Conservation (phyloP, 1,140 invertebrate genomes). For the Calephelis nemesis region DNA sequence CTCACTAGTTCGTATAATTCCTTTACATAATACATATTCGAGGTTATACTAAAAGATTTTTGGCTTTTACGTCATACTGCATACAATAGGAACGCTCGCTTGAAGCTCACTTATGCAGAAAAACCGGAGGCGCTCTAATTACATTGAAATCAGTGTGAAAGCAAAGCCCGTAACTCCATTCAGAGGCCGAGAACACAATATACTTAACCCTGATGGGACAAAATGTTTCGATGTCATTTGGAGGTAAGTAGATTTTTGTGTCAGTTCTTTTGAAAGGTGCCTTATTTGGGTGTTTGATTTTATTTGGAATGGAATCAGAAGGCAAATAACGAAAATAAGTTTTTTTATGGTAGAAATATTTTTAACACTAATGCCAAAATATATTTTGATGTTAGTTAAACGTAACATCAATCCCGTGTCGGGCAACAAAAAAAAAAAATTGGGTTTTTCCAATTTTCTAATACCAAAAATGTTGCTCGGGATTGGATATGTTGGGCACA, state of each 20-base stretch:
- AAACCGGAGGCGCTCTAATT: conserved; percentile 58
- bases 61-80: conserved; percentile 23
- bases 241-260: conserved; percentile 31
- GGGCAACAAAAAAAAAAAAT: too few relatives aligned
- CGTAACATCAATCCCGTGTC: too few relatives aligned
- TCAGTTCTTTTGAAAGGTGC: background rate
- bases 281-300: background rate
- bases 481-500: too few relatives aligned
- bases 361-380: too few relatives aligned
- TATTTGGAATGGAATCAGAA: background rate
- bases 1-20: background rate
- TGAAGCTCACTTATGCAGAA: conserved; percentile 57
- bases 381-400: background rate
- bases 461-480: too few relatives aligned
- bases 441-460: too few relatives aligned
- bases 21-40: background rate
- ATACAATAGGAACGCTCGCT: conserved; percentile 43
- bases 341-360: too few relatives aligned
- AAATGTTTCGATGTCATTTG: conserved; percentile 35
- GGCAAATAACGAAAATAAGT: too few relatives aligned
- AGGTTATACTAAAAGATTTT: conserved; percentile 11
- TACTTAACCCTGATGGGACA: conserved; percentile 27
- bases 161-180: conserved; percentile 46
- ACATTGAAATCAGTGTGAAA: conserved; percentile 57
- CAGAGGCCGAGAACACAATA: conserved; percentile 42